Evolutionary conservation across 2,797 vertebrate species (phyloP).

Genomic region (Schizopygopsis malacanthus): DNA sequence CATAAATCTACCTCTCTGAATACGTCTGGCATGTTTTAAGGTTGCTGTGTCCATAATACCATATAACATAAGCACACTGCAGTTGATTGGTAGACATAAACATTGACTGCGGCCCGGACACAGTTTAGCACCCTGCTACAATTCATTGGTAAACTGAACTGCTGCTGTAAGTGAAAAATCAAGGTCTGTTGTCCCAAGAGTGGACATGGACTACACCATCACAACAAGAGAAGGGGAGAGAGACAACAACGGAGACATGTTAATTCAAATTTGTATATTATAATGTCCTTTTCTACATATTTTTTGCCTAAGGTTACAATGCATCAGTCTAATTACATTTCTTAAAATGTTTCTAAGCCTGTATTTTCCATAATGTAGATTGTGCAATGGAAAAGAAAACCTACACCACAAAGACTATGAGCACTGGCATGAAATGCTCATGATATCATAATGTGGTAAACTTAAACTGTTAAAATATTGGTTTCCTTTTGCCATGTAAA

Average conservation of each 20-base stretch:
- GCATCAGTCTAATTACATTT: not conserved
- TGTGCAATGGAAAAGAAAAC: conserved; percentile 9
- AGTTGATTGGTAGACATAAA: conserved; percentile 82
- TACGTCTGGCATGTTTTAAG: conserved; percentile 66
- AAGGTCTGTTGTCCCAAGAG: conserved; percentile 64
- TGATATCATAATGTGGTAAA: conserved; percentile 5
- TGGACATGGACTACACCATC: conserved; percentile 10
- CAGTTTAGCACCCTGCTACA: conserved; percentile 76
- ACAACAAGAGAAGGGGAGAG: conserved; percentile 4
- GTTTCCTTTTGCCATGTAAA: conserved; percentile 4
- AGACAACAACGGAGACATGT: conserved; percentile 28
- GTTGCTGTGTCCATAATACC: conserved; percentile 75
- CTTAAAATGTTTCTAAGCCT: conserved; percentile 4
- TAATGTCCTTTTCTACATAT: not conserved
- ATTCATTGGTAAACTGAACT: conserved; percentile 72
- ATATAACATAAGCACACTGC: conserved; percentile 80
- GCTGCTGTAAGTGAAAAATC: conserved; percentile 63
- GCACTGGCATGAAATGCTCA: conserved; percentile 3
- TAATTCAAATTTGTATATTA: not conserved
- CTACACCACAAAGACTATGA: conserved; percentile 3
- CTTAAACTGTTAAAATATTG: conserved; percentile 15
- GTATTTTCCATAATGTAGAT: not conserved
- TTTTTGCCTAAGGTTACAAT: not conserved
- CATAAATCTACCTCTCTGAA: conserved; percentile 62
- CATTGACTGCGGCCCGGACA: conserved; percentile 74